Evolutionary conservation across 2,797 vertebrate genomes (phyloP), one percentile per base, ranked within the genome.

Genomic region (Macrochelys suwanniensis): DNA sequence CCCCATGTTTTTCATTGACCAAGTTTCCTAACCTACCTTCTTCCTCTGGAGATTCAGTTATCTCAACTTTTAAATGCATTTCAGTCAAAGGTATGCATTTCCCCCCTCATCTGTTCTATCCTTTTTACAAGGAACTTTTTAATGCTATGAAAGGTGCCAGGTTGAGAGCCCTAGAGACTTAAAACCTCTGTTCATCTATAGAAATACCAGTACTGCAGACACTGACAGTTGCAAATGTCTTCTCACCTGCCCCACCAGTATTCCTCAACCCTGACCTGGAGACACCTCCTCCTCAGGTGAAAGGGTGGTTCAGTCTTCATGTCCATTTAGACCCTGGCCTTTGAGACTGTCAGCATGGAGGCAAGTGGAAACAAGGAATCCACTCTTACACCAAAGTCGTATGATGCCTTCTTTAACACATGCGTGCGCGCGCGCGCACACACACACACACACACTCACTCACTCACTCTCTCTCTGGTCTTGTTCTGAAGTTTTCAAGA

Each of bases 141-240:
- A 10, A 2, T 26, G 78, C 49, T 42, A 49, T 80, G 2, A 12
- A 71, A 71, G n/a, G 8, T 71, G 68, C 10, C 84, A 86, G 92
- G 82, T 23, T 76, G 74, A 76, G 51, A 93, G 13, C 78, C 53
- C 84, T 81, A 56, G 94, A 92, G 88, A 84, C 89, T 95, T 95
- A 85, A 90, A 89, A 7, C 26, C 78, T 50, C 96, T 95, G 96
- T 94, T 50, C 94, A 96, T 50, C 82, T 92, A 74, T 26, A 82
- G 54, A 92, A 86, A 90, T 88, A 94, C 92, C 94, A 80, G 82
- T 92, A 31, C 95, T 97, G 94, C 84, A 96, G 76, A 21, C 84
- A 47, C 79, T 68, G 25, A 45, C 80, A 95, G 26, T 65, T 42
- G 7, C 54, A 54, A 9, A 15, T 33, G 88, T 61, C 81, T 94